Percentiles rank a stretch among this genome's conserved stretches.
Conservation (phyloP, 2,113 vertebrate species). For the Oceanodroma tethys region DNA sequence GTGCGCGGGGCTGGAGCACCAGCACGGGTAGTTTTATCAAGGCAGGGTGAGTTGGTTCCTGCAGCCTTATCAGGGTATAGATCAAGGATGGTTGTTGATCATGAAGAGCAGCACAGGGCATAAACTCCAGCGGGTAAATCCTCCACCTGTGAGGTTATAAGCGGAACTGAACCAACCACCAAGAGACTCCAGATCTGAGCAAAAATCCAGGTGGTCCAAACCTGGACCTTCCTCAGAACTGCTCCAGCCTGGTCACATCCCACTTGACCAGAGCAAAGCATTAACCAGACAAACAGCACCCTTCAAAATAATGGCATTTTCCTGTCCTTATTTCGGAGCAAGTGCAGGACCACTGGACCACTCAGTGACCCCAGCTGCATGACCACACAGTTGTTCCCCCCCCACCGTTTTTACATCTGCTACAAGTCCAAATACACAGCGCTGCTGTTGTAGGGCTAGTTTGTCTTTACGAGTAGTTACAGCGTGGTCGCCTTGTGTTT, state of each 20-base stretch:
- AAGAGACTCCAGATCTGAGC: not conserved
- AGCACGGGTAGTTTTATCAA: not conserved
- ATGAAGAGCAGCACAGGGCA: not conserved
- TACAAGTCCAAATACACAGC: not conserved
- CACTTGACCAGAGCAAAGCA: not conserved
- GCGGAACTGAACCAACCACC: not conserved
- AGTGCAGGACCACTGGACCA: not conserved
- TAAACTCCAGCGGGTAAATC: not conserved
- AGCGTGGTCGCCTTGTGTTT: not conserved
- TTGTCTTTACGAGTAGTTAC: not conserved
- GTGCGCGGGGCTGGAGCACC: not conserved
- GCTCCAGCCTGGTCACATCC: not conserved
- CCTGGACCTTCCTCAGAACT: not conserved
- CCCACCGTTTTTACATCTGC: not conserved
- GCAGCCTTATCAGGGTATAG: not conserved
- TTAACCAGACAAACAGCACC: not conserved
- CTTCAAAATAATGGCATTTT: not conserved
- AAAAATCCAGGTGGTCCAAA: not conserved
- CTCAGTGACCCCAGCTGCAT: not conserved
- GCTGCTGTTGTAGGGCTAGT: not conserved
- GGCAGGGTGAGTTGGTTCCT: not conserved
- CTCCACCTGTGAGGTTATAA: not conserved
- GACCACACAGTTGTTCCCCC: no score
- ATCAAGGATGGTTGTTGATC: not conserved
- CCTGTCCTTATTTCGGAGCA: not conserved